Evolutionary conservation across 2,888 invertebrate genomes (phyloP), one percentile per base, ranked within the genome.

Genomic region (Leucoma salicis): DNA sequence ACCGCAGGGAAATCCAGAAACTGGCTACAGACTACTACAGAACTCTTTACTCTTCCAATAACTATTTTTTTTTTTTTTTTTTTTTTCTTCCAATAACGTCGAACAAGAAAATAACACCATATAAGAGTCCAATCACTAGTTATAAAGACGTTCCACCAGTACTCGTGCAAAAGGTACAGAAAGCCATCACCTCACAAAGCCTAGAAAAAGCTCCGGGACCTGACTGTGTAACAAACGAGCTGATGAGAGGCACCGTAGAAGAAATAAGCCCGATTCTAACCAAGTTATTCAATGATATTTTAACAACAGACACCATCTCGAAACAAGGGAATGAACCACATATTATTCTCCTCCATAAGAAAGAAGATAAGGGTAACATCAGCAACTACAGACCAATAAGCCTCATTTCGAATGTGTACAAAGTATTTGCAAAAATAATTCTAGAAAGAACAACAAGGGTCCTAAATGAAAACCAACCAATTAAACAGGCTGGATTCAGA

Each of bases 151-250:
- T 49, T 8, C 45, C 35, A 35, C 7, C 31, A 42, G 45, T 49
- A 42, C 25, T 49, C 12, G 0, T 12, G 31, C 14, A 14, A 15
- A 43, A 52, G 41, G 39, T 43, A 18, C n/a, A 46, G 34, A 45
- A 45, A 31, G 37, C 45, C 10, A 42, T 48, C 8, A 35, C 29
- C 11, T 25, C 31, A 10, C 40, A 43, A 12, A 40, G 46, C 10
- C 16, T 39, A n/a, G 46, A 46, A 28, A 49, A 40, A 48, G 34
- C 35, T 4, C 40, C 46, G 3, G 42, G 48, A 0, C 48, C 50
- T 5, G 49, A 49, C 14, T 43, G 35, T 3, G 38, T 53, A 8
- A 18, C 42, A 28, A 48, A 53, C 13, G 49, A 56, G 28, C 34
- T 48, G 4, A 32, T 55, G 11, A 45, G 36, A 46, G 48, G 45